phyloP scores from a whole-genome alignment of 2,888 invertebrate species.

The Deilephila elpenor region DNA sequence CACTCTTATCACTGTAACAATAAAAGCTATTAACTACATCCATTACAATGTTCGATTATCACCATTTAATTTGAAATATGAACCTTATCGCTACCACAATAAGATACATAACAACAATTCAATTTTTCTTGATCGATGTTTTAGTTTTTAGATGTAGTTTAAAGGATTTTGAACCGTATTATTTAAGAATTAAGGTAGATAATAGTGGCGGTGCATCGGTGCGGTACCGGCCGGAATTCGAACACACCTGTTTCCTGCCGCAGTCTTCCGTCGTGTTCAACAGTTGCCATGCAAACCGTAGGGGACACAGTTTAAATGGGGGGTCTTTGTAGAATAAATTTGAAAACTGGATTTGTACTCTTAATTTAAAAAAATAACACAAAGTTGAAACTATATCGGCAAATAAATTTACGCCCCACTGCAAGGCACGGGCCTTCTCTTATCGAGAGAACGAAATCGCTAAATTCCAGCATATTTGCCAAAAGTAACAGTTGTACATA shows the following conservation, averaged over 20 bases:
- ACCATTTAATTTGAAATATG: not conserved
- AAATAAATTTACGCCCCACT: no score
- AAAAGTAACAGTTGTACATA: no score
- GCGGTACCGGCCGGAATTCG: conserved; percentile 45
- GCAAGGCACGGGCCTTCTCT: no score
- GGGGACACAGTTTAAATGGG: not conserved
- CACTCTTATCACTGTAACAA: no score
- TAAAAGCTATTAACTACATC: no score
- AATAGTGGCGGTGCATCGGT: conserved; percentile 18
- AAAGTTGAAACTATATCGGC: no score
- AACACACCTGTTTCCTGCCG: conserved; percentile 68
- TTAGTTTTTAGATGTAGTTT: not conserved
- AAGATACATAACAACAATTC: not conserved
- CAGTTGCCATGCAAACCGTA: not conserved
- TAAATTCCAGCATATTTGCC: no score
- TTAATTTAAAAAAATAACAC: no score
- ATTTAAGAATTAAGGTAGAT: not conserved
- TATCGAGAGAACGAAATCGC: no score
- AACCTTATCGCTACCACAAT: not conserved
- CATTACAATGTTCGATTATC: no score
- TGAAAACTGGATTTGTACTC: no score
- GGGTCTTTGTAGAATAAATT: not conserved
- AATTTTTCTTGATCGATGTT: not conserved
- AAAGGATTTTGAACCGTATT: not conserved
- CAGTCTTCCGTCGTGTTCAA: conserved; percentile 49